Conservation (phyloP, 2,113 vertebrate genomes). For the Hirundichthys speculiger region DNA sequence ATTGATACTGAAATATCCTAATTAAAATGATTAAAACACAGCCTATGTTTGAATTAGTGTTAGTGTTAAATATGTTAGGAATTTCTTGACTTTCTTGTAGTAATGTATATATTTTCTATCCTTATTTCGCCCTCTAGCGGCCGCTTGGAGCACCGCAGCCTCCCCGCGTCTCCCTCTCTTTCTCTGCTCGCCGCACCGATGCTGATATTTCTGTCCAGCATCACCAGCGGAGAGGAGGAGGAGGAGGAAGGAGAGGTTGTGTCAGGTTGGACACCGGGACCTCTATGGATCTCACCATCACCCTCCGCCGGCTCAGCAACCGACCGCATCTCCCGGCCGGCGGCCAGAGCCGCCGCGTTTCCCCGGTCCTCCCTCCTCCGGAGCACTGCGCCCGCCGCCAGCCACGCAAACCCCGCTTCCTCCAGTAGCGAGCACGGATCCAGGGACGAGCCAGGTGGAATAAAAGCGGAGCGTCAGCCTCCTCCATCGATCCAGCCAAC, state of each 20-base stretch:
- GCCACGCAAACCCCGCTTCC: slow-evolving; percentile 29
- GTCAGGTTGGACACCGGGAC: slow-evolving; percentile 71
- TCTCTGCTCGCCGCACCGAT: slow-evolving; percentile 61
- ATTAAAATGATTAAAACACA: no score
- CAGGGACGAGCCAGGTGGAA: slow-evolving; percentile 54
- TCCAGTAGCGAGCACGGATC: slow-evolving; percentile 27
- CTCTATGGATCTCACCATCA: slow-evolving; percentile 73
- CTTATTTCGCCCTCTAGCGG: slow-evolving; percentile 32
- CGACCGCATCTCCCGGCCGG: slow-evolving; percentile 55
- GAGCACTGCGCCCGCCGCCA: slow-evolving; percentile 18
- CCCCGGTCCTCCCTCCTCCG: slow-evolving; percentile 10
- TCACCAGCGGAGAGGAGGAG: slow-evolving; percentile 63
- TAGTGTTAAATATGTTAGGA: no score
- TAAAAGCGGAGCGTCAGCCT: slow-evolving; percentile 56
- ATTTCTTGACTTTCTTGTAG: no score
- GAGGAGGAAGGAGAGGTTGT: slow-evolving; percentile 65
- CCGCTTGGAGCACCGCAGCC: not conserved
- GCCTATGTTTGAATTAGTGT: no score
- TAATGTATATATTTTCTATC: no score
- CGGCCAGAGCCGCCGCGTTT: slow-evolving; percentile 29
- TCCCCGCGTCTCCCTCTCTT: slow-evolving; percentile 10
- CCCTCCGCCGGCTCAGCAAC: slow-evolving; percentile 68
- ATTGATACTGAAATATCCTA: no score
- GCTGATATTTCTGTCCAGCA: slow-evolving; percentile 74
- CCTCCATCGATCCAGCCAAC: slow-evolving; percentile 68